Conservation (phyloP, 2,797 vertebrate species). For the Psittacula echo region DNA sequence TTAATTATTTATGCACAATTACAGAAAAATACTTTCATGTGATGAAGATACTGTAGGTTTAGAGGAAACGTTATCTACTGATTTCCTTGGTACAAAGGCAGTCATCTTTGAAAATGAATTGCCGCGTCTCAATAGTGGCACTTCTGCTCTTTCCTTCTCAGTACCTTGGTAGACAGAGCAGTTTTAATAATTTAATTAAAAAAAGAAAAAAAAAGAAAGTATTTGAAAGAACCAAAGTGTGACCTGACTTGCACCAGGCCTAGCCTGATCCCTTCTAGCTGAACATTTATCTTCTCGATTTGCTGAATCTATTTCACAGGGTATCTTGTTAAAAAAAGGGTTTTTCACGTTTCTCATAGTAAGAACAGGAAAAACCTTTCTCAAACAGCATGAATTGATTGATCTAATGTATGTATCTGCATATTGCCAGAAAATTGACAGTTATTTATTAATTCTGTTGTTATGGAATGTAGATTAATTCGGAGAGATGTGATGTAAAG, state of each 20-base stretch:
- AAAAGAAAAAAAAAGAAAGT: background rate
- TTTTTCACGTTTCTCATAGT: background rate
- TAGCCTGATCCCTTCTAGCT: background rate
- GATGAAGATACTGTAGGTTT: background rate
- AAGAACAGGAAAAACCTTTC: background rate
- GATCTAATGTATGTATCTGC: background rate
- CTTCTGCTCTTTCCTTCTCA: background rate
- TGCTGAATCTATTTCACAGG: background rate
- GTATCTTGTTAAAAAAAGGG: background rate
- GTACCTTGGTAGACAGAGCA: background rate
- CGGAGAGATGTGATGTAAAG: background rate
- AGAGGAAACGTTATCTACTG: background rate
- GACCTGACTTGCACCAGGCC: background rate
- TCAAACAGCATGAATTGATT: background rate
- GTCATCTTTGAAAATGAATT: background rate
- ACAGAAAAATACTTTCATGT: background rate
- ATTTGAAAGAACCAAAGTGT: background rate
- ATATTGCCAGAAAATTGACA: background rate
- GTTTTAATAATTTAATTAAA: background rate
- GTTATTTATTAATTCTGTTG: background rate
- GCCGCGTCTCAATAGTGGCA: background rate
- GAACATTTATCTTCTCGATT: background rate
- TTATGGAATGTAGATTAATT: background rate
- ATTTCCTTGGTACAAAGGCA: background rate
- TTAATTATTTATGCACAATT: background rate